Evolutionary conservation across 2,888 invertebrate species (phyloP), one percentile per base, ranked within the genome.

Genomic region (Chloroclystis v-ata): DNA sequence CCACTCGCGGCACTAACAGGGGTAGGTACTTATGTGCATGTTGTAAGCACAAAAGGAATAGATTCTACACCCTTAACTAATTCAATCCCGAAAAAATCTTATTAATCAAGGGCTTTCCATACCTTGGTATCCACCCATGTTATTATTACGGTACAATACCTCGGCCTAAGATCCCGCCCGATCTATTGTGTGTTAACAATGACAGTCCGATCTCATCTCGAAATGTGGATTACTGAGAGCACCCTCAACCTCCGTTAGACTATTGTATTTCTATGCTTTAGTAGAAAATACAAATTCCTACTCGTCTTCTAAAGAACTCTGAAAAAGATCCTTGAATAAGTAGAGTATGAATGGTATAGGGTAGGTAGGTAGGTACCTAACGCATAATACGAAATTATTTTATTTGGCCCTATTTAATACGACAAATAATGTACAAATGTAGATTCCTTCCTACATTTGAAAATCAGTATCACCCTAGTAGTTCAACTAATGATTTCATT

Each of bases 181-280:
- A 37, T 26, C 44, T 33, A 42, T 44, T 49, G 49, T 52, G 49
- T 42, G 38, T 11, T 5, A 33, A 50, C 54, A 52, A 54, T 54
- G 47, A 48, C 39, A 25, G 29, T 35, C 43, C 37, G 30, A 46
- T 47, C 45, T 47, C 51, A 52, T 52, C 45, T 51, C 20, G 12
- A 47, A 48, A 56, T 51, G 40, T 43, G 39, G 47, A 49, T 55
- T 52, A 32, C 63, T 64, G 60, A 66, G 62, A 26, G 42, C 35
- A 35, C 20, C 42, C 33, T 26, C 42, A 9, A 24, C 26, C 10
- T 42, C 33, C 33, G 13, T 32, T 32, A 44, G 32, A 44, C 26
- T 44, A 14, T 45, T 38, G 30, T 43, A 37, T 35, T 43, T 43
- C 20, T 28, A 32, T 33, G 32, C 25, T n/a, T 33, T 26, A 13